Evolutionary conservation across 1,140 invertebrate genomes (phyloP).

Genomic region (Heliconius melpomene): DNA sequence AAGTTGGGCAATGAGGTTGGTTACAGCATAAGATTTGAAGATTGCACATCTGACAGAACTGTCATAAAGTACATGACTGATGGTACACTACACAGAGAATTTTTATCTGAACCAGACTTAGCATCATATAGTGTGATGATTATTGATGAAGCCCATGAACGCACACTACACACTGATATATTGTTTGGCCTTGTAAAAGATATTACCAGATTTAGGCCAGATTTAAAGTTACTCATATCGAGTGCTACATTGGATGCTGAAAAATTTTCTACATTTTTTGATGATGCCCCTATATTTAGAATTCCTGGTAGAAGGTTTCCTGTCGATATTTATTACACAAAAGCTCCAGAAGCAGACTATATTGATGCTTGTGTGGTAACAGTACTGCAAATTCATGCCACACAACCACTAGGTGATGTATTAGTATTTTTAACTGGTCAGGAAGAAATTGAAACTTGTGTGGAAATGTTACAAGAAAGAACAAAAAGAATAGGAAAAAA

Average conservation of each 20-base stretch:
- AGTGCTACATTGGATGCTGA: conserved; percentile 98
- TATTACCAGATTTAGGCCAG: conserved; percentile 95
- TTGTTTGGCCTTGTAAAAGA: conserved; percentile 99
- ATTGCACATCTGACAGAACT: conserved; percentile 98
- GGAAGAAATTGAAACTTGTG: conserved; percentile 98
- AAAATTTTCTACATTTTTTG: conserved; percentile 99
- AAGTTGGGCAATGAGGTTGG: conserved; percentile 99
- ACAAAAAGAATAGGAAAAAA: conserved; percentile 95
- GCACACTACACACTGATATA: conserved; percentile 99
- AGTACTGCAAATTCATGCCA: conserved; percentile 98
- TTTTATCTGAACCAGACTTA: conserved; percentile 97
- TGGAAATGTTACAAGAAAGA: conserved; percentile 95
- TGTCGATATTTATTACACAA: conserved; percentile 99
- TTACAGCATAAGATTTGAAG: conserved; percentile 99
- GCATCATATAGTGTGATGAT: conserved; percentile 98
- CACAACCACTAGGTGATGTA: conserved; percentile 97
- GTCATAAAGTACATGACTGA: conserved; percentile 99
- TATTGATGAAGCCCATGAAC: conserved; percentile 99
- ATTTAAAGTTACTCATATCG: conserved; percentile 98
- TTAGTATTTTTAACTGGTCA: conserved; percentile 98
- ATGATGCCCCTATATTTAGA: conserved; percentile 98
- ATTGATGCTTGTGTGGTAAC: conserved; percentile 98
- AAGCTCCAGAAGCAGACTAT: conserved; percentile 99
- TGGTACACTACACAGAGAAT: conserved; percentile 98
- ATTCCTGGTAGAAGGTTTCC: conserved; percentile 94